A percentile compares a stretch with the other conserved stretches of the same genome.
Evolutionary conservation across 1,140 invertebrate genomes (phyloP).

Genomic region (Marisa cornuarietis): DNA sequence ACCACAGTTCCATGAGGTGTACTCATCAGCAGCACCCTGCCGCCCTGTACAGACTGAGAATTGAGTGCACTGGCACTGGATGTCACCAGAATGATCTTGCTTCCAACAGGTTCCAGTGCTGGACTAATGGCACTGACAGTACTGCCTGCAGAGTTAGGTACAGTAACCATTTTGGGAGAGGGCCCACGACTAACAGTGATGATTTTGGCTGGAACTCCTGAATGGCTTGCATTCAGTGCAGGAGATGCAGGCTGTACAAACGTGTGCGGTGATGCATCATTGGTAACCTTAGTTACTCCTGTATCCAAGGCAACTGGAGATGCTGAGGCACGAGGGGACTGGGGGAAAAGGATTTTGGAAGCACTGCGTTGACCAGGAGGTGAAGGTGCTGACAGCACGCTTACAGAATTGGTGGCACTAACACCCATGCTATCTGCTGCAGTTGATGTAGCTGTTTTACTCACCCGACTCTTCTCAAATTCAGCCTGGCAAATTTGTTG

Average conservation of each 20-base stretch:
- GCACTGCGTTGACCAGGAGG: constrained; percentile 37
- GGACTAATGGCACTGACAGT: background rate
- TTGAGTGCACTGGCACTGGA: background rate
- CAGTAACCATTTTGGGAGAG: constrained; percentile 23
- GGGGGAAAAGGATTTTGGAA: constrained; percentile 48
- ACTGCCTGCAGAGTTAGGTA: constrained; percentile 15
- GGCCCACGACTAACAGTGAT: constrained; percentile 23
- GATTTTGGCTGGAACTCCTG: constrained; percentile 30
- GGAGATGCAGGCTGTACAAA: constrained; percentile 33
- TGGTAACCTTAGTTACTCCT: background rate
- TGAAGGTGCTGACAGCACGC: background rate
- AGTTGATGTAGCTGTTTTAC: constrained; percentile 4
- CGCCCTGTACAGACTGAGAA: background rate
- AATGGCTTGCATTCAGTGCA: constrained; percentile 29
- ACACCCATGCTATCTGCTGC: background rate
- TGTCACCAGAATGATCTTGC: constrained; percentile 28
- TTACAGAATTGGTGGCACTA: background rate
- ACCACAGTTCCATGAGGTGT: background rate
- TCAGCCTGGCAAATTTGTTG: constrained; percentile 96
- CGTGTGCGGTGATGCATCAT: constrained; percentile 16
- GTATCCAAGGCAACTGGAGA: constrained; percentile 16
- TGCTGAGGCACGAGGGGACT: constrained; percentile 18
- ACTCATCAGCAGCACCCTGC: constrained; percentile 20
- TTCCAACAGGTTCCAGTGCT: constrained; percentile 9
- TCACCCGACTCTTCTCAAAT: constrained; percentile 73